Conservation (phyloP, 2,797 vertebrate species). For the Sebastes oblongus region DNA sequence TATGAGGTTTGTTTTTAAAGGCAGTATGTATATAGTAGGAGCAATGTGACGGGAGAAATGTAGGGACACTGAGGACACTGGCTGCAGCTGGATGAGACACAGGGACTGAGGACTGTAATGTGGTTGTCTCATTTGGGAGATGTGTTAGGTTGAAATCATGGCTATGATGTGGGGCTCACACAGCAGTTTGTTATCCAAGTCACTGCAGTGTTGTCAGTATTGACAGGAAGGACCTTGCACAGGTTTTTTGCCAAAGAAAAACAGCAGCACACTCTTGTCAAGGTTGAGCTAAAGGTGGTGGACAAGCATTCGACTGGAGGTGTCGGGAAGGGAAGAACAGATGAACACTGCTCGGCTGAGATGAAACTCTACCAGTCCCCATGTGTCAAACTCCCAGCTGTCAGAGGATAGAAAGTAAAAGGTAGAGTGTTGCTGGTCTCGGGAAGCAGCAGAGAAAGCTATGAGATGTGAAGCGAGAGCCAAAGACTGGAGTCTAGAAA, state of each 20-base stretch:
- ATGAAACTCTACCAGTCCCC: slow-evolving; percentile 29
- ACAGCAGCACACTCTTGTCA: slow-evolving; percentile 23
- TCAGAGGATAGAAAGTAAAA: slow-evolving; percentile 8
- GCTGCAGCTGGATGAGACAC: not conserved
- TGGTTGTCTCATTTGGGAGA: slow-evolving; percentile 13
- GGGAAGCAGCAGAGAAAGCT: slow-evolving; percentile 11
- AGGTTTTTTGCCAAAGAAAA: slow-evolving; percentile 13
- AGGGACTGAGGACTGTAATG: not conserved
- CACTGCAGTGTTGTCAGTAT: slow-evolving; percentile 23
- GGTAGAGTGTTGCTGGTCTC: slow-evolving; percentile 17
- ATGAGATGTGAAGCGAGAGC: slow-evolving; percentile 12
- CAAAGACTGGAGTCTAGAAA: slow-evolving; percentile 4
- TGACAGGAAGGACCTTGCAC: slow-evolving; percentile 22
- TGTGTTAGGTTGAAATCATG: slow-evolving; percentile 7
- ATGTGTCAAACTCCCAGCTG: slow-evolving; percentile 25
- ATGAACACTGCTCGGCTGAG: slow-evolving; percentile 22
- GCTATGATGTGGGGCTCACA: slow-evolving; percentile 24
- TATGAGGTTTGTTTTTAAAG: slow-evolving; percentile 46
- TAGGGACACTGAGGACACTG: slow-evolving; percentile 1
- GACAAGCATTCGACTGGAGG: slow-evolving; percentile 35
- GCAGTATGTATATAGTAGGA: slow-evolving; percentile 15
- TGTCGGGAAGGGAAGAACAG: slow-evolving; percentile 28
- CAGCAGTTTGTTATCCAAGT: slow-evolving; percentile 20
- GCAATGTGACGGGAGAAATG: slow-evolving; percentile 10
- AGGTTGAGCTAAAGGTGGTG: slow-evolving; percentile 17